Percentiles rank a stretch among this genome's conserved stretches.
phyloP scores from a whole-genome alignment of 1,140 invertebrate genomes.

The Grapholita molesta region DNA sequence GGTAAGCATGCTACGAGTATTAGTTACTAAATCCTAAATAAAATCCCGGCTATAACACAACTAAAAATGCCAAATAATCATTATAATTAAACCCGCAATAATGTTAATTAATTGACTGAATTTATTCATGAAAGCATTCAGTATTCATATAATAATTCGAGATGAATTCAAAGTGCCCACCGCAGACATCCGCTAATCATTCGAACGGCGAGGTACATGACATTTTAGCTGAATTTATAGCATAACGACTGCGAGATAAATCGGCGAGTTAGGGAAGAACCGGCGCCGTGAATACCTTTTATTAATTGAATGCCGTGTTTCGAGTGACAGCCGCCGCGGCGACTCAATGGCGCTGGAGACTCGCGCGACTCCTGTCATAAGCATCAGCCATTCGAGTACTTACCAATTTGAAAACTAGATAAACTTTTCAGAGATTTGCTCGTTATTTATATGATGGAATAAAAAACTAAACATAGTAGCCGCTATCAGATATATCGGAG shows the following conservation, averaged over 20 bases:
- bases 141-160: slow-evolving; percentile 34
- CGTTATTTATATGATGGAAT: background rate
- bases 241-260: background rate
- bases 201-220: slow-evolving; percentile 25
- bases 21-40: background rate
- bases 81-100: slow-evolving; percentile 24
- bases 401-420: background rate
- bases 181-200: slow-evolving; percentile 48
- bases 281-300: slow-evolving; percentile 9
- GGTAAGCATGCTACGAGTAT: too few relatives aligned
- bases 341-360: slow-evolving; percentile 5
- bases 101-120: slow-evolving; percentile 21
- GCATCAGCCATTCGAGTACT: background rate
- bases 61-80: background rate
- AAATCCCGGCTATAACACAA: too few relatives aligned
- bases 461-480: too few relatives aligned
- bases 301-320: slow-evolving; percentile 10
- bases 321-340: background rate
- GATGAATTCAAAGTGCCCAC: slow-evolving; percentile 37
- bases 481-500: too few relatives aligned
- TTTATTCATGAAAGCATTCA: background rate
- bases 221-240: slow-evolving; percentile 16
- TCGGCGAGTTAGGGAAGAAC: slow-evolving; percentile 10
- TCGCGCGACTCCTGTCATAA: background rate
- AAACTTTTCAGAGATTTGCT: background rate